Evolutionary conservation across 2,113 vertebrate species (phyloP), one percentile per base, ranked within the genome.

Genomic region (Lutjanus erythropterus): DNA sequence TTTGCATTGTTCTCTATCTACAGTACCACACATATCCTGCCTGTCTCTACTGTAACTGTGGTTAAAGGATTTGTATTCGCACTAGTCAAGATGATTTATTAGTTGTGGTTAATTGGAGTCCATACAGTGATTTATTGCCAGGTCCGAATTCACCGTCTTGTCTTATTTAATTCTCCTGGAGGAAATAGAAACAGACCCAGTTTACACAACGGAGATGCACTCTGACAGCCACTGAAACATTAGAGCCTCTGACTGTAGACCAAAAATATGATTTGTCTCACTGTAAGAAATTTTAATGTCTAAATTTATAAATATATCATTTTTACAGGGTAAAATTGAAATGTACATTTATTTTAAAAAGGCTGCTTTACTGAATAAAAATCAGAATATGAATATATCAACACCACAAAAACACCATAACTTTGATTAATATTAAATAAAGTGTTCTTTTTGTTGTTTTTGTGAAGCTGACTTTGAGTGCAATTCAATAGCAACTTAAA

Each of bases 1-100:
- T 52, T 9, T 60, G 19, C 35, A 4, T 33, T 10, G 19, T 3
- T 4, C 5, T 49, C n/a, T 10, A 46, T 37, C 5, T 29, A n/a
- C 33, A 44, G 21, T 25, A 18, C 49, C 31, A 23, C 35, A 47
- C 59, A 62, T 27, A 37, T 56, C 39, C 19, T 52, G 29, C 6
- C 15, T 3, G 15, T 67, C 18, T 71, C 18, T 31, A 23, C 47
- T 11, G 9, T 11, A 46, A 44, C 14, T 33, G 14, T 35, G 11
- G 6, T 27, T 4, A 35, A 16, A 55, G 9, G 9, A 23, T 61
- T 49, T 53, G 2, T 25, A 35, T 42, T 62, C 62, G 23, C 0
- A 47, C 15, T 23, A 49, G 49, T 65, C 44, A 77, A 25, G 31
- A 77, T 83, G 61, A 84, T 64, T 44, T 59, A 79, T 58, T 77